Base-by-base conservation (phyloP, 2,113 vertebrate species). In the Apistogramma diplotaenia region DNA sequence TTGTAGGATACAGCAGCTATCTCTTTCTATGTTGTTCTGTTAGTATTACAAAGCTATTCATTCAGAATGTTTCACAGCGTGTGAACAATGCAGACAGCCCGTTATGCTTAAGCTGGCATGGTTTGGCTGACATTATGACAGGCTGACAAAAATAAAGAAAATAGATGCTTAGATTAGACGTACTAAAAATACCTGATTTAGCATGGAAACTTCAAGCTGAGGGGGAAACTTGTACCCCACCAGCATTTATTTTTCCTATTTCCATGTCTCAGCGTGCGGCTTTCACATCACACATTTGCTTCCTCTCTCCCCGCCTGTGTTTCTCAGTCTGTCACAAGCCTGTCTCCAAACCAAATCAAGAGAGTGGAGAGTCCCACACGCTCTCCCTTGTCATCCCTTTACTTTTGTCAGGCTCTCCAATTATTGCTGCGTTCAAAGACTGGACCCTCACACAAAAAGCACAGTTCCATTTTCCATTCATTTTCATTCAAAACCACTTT, bases 351-450 rank as follows among this genome's bases (percentile, higher is more conserved):
- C 58, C 71, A 43, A 83, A 88, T 87, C 84, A 83, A 82, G 80
- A 85, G 76, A 40, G 80, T 33, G 8, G 72, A 86, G 85, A 86
- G 84, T 85, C 88, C 82, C 83, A 33, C 49, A 7, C 81, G 72
- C n/a, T 9, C 81, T 76, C 55, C 12, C 59, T 73, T 5, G 61
- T 70, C 23, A 1, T 29, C 61, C 23, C 46, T 21, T 37, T 25
- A 29, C 83, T 82, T 87, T 88, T 67, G 78, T 90, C 59, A 16
- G 81, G 75, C 67, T 85, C 79, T 88, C 87, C 89, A 90, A 88
- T 92, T 90, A 90, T 74, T 91, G 73, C 59, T 58, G 2, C 19
- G 53, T 85, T 90, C 85, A 87, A 90, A 93, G 80, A 76, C 62
- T 1, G n/a, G 76, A 83, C 85, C 60, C 82, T 71, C 76, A 40